Percentiles rank a stretch among this genome's conserved stretches.
phyloP scores from a whole-genome alignment of 23 tunicate species.

The Botrylloides violaceus region DNA sequence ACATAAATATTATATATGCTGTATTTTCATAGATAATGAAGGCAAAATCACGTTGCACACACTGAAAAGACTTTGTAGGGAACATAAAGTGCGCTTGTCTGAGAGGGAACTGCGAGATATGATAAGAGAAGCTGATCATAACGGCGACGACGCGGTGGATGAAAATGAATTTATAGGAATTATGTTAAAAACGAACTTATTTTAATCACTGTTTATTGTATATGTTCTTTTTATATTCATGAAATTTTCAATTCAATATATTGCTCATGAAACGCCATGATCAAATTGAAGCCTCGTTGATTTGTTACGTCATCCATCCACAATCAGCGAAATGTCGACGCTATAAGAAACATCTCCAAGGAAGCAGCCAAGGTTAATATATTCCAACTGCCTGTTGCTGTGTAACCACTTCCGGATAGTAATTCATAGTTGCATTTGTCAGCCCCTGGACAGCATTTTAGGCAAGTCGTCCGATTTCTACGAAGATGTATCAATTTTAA shows the following conservation, averaged over 20 bases:
- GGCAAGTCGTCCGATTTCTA: background rate
- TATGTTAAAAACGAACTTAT: constrained; percentile 76
- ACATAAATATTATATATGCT: too few species aligned
- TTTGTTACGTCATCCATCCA: too few species aligned
- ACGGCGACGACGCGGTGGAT: constrained; percentile 86
- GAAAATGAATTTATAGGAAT: constrained; percentile 76
- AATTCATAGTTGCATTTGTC: background rate
- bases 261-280: too few species aligned
- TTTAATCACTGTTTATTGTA: constrained; percentile 6
- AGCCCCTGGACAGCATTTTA: background rate
- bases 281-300: too few species aligned
- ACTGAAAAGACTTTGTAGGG: constrained; percentile 53
- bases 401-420: background rate
- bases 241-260: too few species aligned
- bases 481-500: too few species aligned
- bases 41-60: constrained; percentile 71
- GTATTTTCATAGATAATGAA: constrained; percentile 44
- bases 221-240: background rate
- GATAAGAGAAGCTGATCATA: constrained; percentile 77
- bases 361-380: too few species aligned
- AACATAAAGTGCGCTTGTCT: constrained; percentile 48
- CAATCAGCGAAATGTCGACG: too few species aligned
- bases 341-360: too few species aligned
- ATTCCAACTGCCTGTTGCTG: too few species aligned
- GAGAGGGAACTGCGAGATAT: constrained; percentile 72